Evolutionary conservation across 2,888 invertebrate species (phyloP).

Genomic region (Athalia circularis): DNA sequence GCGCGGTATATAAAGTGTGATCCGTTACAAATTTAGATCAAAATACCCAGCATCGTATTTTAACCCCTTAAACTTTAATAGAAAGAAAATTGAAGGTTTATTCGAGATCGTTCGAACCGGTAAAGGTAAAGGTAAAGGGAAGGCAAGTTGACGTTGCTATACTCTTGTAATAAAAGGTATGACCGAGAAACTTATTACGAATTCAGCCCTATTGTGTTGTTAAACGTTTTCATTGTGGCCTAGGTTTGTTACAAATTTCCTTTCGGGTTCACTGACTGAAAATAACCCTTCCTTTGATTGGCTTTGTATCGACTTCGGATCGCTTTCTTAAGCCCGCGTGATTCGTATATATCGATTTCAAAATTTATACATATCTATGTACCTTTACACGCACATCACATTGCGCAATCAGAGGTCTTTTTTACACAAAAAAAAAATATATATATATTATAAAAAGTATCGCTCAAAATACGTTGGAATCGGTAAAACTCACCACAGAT

Average conservation of each 20-base stretch:
- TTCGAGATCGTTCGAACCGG: not conserved
- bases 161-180: not conserved
- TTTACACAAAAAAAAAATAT: no score
- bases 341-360: constrained; percentile 10
- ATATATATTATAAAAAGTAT: no score
- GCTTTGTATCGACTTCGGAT: constrained; percentile 67
- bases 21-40: constrained; percentile 45
- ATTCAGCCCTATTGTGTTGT: constrained; percentile 39
- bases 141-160: constrained; percentile 9
- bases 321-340: constrained; percentile 39
- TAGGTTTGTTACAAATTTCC: constrained; percentile 65
- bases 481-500: no score
- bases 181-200: constrained; percentile 32
- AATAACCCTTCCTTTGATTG: constrained; percentile 68
- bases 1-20: not conserved
- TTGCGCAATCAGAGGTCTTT: no score
- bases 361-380: not conserved
- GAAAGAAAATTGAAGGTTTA: constrained; percentile 39
- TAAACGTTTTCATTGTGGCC: constrained; percentile 44
- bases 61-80: constrained; percentile 35
- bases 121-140: constrained; percentile 5
- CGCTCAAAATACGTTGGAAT: no score
- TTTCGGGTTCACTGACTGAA: constrained; percentile 63
- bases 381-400: no score
- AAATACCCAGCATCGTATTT: constrained; percentile 37